Percentiles rank a stretch among this genome's conserved stretches.
Evolutionary conservation across 2,888 invertebrate species (phyloP).

Genomic region (Ligdia adustata): DNA sequence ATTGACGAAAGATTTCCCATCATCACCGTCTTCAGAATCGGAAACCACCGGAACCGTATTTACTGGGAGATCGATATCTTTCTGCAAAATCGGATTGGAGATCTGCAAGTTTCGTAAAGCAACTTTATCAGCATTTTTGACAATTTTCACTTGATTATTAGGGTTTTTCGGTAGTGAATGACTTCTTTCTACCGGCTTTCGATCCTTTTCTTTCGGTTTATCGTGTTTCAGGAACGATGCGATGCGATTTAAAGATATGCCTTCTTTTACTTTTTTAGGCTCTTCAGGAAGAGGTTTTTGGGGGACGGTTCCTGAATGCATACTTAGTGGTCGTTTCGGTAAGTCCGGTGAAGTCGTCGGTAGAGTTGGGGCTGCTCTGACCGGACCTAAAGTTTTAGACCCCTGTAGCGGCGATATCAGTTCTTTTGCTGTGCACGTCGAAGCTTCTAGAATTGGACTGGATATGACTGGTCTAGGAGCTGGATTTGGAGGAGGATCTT

Average conservation of each 20-base stretch:
- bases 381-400: constrained; percentile 84
- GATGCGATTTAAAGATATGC: constrained; percentile 87
- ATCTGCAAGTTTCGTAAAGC: constrained; percentile 90
- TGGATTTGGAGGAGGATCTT: constrained; percentile 72
- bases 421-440: constrained; percentile 91
- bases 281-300: constrained; percentile 78
- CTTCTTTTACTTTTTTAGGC: constrained; percentile 82
- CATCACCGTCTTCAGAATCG: constrained; percentile 78
- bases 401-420: constrained; percentile 86
- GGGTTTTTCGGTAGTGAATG: constrained; percentile 85
- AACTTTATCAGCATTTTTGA: constrained; percentile 87
- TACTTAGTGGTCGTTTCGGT: constrained; percentile 79
- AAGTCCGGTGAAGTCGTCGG: constrained; percentile 67
- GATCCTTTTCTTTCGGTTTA: constrained; percentile 77
- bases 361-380: constrained; percentile 84
- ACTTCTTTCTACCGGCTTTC: constrained; percentile 78
- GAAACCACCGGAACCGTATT: constrained; percentile 85
- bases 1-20: constrained; percentile 85
- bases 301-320: constrained; percentile 65
- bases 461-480: constrained; percentile 91
- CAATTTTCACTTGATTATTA: constrained; percentile 84
- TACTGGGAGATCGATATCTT: constrained; percentile 85
- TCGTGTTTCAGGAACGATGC: constrained; percentile 90
- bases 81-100: constrained; percentile 91
- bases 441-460: constrained; percentile 91